These are phyloP conservation scores for Yponomeuta plumbellus DNA, from an alignment of 2,888 invertebrate genomes.

Conservation along the genomic window DNA sequence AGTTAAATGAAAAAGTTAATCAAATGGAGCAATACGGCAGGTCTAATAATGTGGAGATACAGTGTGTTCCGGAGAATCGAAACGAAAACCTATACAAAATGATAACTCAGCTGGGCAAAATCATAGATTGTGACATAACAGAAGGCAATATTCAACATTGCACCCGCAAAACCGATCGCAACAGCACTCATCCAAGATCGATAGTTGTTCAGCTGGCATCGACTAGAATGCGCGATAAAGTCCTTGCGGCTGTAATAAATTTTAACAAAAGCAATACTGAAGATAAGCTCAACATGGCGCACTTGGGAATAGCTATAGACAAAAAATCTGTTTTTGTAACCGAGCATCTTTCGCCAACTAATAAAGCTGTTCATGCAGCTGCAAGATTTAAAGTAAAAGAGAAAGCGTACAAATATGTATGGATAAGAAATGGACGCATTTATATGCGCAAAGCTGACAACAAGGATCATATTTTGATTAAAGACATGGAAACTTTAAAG, in stretches of 20 bases:
- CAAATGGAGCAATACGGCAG: conserved; percentile 21
- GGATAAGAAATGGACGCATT: not conserved
- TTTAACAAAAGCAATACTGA: conserved; percentile 23
- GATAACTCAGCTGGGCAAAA: conserved; percentile 16
- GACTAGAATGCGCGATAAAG: conserved; percentile 19
- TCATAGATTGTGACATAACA: conserved; percentile 9
- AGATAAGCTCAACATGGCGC: not conserved
- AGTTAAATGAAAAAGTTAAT: too few species aligned
- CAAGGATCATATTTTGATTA: not conserved
- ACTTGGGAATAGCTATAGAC: conserved; percentile 1
- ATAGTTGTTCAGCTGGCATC: conserved; percentile 23
- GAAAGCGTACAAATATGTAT: not conserved
- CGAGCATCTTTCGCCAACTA: conserved; percentile 5
- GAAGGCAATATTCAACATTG: conserved; percentile 17
- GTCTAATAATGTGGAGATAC: conserved; percentile 21
- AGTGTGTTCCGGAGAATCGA: conserved; percentile 22
- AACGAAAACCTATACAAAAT: conserved; percentile 20
- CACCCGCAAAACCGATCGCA: conserved; percentile 18
- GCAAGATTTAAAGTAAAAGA: not conserved
- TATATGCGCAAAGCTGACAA: not conserved
- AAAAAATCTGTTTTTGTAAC: not conserved
- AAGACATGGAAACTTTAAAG: not conserved
- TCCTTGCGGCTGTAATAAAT: conserved; percentile 20
- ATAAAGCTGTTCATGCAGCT: conserved; percentile 2
- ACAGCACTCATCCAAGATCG: conserved; percentile 21